Evolutionary conservation across 2,888 invertebrate species (phyloP), one percentile per base, ranked within the genome.

Genomic region (Melanophora roralis): DNA sequence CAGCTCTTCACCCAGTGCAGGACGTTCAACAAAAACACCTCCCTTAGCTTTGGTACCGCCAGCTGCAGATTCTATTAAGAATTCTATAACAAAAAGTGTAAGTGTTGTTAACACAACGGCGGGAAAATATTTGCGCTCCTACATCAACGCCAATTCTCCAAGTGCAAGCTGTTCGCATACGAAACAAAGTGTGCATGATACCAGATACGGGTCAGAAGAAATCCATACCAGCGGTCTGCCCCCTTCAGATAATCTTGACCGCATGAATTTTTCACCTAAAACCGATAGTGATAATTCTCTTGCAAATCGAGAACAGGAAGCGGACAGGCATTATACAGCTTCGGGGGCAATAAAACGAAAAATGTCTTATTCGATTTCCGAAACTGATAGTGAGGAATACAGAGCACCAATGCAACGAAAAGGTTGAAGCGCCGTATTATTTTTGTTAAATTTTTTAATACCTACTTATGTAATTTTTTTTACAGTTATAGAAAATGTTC

Each of bases 71-170:
- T 88, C 89, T 1, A 88, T 91, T 1, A 90, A 89, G 76, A 86
- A 86, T 16, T 88, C 90, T 9, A 90, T 91, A 75, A 86, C 87
- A 7, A 90, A 89, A 79, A 90, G 91, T 86, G 87, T 91, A 65
- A 86, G 88, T 80, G 86, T 91, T 38, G 89, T 89, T 0, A 89
- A 88, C 77, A 84, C 85, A 1, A 88, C 88, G 3, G 86, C 87
- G 0, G 88, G 84, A 0, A 88, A 88, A 64, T 85, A 85, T 81
- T 81, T 89, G 21, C 88, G 86, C 1, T 84, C 65, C 19, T 32
- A 14, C 27, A 14, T 2, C 32, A 27, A 27, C 19, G 6, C 40
- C 32, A 27, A 27, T n/a, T 3, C 40, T n/a, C 2, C 40, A n/a
- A 49, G 14, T n/a, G 23, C 64, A 36, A 38, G 16, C 12, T 32